phyloP scores from a whole-genome alignment of 1,140 invertebrate species.

The Yoshiicerus persimilis region DNA sequence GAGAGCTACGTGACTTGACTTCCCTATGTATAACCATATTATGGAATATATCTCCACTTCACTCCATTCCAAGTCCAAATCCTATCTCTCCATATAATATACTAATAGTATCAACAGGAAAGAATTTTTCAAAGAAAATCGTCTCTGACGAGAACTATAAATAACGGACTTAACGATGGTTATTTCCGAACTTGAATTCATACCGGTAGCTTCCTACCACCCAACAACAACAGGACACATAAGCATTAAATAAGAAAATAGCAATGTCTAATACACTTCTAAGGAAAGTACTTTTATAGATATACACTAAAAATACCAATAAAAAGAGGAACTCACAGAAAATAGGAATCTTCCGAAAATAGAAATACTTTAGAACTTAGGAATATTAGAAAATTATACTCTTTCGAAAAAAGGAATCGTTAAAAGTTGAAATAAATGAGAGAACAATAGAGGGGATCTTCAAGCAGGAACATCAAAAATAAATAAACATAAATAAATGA shows the following conservation, averaged over 20 bases:
- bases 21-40: not conserved
- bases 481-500: too few relatives aligned
- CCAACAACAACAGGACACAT: not conserved
- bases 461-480: too few relatives aligned
- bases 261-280: not conserved
- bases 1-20: not conserved
- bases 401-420: too few relatives aligned
- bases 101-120: not conserved
- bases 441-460: too few relatives aligned
- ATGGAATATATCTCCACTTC: not conserved
- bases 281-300: not conserved
- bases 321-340: not conserved
- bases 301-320: not conserved
- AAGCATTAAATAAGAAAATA: not conserved
- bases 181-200: slow-evolving; percentile 20
- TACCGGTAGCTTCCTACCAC: not conserved
- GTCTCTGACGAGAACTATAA: slow-evolving; percentile 16
- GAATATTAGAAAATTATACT: too few relatives aligned
- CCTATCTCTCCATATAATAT: not conserved
- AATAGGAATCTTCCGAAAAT: not conserved
- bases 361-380: too few relatives aligned
- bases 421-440: too few relatives aligned
- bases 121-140: not conserved
- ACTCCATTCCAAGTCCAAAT: not conserved
- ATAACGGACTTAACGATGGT: slow-evolving; percentile 18